Conservation (phyloP, 1,140 invertebrate species). For the Anastrepha obliqua region DNA sequence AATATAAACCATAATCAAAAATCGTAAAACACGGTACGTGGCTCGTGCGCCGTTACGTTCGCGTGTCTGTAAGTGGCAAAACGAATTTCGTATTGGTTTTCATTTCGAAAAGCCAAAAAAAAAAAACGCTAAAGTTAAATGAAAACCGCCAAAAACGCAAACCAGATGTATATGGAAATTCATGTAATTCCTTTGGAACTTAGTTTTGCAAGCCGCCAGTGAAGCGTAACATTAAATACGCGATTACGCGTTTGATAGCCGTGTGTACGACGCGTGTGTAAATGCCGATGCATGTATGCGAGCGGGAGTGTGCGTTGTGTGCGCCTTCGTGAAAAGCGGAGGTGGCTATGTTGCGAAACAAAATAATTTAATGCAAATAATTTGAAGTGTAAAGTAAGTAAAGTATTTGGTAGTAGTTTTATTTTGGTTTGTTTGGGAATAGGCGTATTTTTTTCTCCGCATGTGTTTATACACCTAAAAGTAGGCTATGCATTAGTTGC, state of each 20-base stretch:
- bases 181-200: too few relatives aligned
- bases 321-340: not conserved
- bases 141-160: not conserved
- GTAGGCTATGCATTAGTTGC: not conserved
- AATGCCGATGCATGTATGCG: not conserved
- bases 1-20: not conserved
- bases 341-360: conserved; percentile 6
- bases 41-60: not conserved
- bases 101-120: not conserved
- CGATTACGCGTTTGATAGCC: conserved; percentile 3
- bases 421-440: not conserved
- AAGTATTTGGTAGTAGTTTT: not conserved
- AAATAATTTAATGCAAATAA: not conserved
- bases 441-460: not conserved
- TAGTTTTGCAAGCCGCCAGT: not conserved
- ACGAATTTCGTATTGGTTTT: not conserved
- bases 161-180: not conserved
- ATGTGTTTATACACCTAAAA: not conserved
- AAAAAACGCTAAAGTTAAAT: not conserved
- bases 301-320: not conserved
- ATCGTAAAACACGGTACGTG: not conserved
- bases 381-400: conserved; percentile 25
- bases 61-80: not conserved
- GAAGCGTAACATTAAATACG: not conserved
- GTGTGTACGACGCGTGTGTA: not conserved